Conservation (phyloP, 2,797 vertebrate genomes). For the Gobio occitaniae region DNA sequence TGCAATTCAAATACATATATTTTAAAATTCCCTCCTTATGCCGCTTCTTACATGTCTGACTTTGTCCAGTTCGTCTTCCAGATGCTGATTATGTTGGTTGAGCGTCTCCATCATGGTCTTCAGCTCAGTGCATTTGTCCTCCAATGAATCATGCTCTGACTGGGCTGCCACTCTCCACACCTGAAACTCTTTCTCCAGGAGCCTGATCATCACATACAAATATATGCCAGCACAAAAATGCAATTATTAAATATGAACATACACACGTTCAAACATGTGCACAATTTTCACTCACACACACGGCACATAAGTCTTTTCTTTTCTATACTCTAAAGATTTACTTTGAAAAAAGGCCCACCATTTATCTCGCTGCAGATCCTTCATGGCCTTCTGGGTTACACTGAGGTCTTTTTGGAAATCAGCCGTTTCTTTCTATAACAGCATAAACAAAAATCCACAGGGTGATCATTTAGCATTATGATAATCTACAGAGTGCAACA, state of each 20-base stretch:
- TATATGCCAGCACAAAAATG: neutral
- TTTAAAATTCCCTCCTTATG: neutral
- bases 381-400: constrained; percentile 60
- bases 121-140: constrained; percentile 79
- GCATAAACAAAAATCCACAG: neutral
- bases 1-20: neutral
- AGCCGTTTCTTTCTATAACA: constrained; percentile 54
- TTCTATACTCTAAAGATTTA: neutral
- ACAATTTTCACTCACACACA: too few relatives aligned
- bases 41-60: constrained; percentile 63
- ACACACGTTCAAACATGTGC: neutral
- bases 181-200: constrained; percentile 81
- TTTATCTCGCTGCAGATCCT: constrained; percentile 77
- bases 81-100: constrained; percentile 72
- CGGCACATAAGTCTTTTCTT: neutral
- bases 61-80: constrained; percentile 75
- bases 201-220: constrained; percentile 66
- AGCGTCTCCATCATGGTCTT: constrained; percentile 81
- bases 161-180: constrained; percentile 77
- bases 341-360: constrained; percentile 67
- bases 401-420: constrained; percentile 66
- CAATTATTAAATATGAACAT: neutral
- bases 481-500: neutral
- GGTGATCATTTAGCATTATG: neutral
- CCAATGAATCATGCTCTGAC: constrained; percentile 77